Conservation (phyloP, 2,797 vertebrate species). For the Anomalospiza imberbis region DNA sequence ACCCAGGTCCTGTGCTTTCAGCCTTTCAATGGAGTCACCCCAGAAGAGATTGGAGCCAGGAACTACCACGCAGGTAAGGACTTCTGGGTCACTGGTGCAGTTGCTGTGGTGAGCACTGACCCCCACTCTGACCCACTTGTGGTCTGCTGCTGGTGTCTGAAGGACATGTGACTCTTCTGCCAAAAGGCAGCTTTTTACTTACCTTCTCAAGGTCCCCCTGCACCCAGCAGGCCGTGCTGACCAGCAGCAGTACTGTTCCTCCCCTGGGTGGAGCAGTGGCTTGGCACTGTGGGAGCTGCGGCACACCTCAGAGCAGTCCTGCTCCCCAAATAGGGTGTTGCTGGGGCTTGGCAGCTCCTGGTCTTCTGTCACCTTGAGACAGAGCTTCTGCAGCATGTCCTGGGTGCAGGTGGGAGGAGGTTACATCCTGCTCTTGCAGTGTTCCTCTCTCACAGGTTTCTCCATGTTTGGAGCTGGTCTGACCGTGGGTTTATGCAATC, state of each 20-base stretch:
- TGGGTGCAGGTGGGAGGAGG: background rate
- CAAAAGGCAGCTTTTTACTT: background rate
- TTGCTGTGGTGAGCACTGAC: background rate
- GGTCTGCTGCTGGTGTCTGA: background rate
- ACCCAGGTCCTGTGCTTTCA: conserved; percentile 50
- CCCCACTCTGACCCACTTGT: accelerated
- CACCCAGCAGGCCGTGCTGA: background rate
- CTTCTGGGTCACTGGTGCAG: background rate
- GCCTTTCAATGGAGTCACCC: conserved; percentile 86
- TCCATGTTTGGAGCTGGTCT: conserved; percentile 99
- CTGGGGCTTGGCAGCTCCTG: background rate
- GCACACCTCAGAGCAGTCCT: background rate
- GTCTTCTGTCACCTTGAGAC: background rate
- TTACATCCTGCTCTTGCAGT: background rate
- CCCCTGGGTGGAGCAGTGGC: background rate
- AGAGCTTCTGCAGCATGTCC: background rate
- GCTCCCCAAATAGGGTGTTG: background rate
- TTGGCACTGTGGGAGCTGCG: accelerated
- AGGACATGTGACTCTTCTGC: background rate
- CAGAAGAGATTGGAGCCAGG: conserved; percentile 85
- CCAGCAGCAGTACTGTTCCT: background rate
- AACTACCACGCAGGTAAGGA: conserved; percentile 94
- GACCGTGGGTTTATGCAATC: conserved; percentile 96
- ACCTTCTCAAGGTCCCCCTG: background rate
- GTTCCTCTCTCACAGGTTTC: conserved; percentile 79